Percentiles rank a stretch among this genome's conserved stretches.
phyloP scores from a whole-genome alignment of 2,888 invertebrate species.

The Oligia latruncula region DNA sequence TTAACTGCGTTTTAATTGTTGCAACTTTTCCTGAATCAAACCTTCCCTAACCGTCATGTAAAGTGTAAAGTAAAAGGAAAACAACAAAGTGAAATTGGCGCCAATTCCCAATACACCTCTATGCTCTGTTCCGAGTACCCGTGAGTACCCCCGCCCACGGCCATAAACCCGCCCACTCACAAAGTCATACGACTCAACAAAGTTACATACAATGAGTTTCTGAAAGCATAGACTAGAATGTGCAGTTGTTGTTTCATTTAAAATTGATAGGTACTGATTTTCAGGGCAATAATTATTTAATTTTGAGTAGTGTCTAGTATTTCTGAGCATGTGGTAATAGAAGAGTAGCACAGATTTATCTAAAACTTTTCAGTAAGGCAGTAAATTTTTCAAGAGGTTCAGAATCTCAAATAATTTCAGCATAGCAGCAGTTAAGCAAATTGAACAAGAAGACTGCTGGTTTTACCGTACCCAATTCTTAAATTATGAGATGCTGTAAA shows the following conservation, averaged over 20 bases:
- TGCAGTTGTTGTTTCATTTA: slow-evolving; percentile 1
- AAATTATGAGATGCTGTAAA: not conserved
- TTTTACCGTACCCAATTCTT: not conserved
- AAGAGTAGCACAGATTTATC: not conserved
- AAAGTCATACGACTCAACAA: slow-evolving; percentile 34
- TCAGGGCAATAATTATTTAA: not conserved
- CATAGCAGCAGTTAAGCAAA: not conserved
- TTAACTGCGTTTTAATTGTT: not conserved
- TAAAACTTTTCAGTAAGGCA: not conserved
- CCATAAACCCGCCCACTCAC: slow-evolving; percentile 62
- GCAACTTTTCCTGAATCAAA: not conserved
- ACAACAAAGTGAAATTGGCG: slow-evolving; percentile 70
- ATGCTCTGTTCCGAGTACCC: slow-evolving; percentile 59
- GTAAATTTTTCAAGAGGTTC: not conserved
- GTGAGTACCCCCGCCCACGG: slow-evolving; percentile 49
- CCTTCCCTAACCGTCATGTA: slow-evolving; percentile 8
- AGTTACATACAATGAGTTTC: slow-evolving; percentile 42
- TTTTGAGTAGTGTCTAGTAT: not conserved
- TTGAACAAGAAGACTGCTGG: not conserved
- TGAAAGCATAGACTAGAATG: slow-evolving; percentile 18
- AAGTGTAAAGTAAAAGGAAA: slow-evolving; percentile 19
- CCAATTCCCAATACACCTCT: slow-evolving; percentile 77
- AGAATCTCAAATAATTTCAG: not conserved
- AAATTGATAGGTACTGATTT: not conserved
- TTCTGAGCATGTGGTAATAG: not conserved